Evolutionary conservation across 2,888 invertebrate species (phyloP).

Genomic region (Pantelozetes paolii): DNA sequence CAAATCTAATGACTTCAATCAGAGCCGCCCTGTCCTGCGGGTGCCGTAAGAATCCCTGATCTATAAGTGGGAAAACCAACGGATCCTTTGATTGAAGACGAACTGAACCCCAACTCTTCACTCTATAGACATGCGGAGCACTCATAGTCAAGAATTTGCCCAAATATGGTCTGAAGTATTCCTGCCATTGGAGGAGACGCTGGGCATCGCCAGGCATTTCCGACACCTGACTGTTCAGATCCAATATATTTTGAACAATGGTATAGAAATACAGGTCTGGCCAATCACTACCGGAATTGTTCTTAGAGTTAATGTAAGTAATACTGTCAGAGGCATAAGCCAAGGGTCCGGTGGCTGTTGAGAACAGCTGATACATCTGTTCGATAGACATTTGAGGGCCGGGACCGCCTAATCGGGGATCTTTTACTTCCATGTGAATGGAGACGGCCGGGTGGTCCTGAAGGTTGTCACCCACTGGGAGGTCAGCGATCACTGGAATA

Average conservation of each 20-base stretch:
- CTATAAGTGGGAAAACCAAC: background rate
- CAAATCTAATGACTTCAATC: background rate
- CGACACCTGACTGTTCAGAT: background rate
- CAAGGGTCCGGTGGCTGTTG: background rate
- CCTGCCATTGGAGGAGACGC: background rate
- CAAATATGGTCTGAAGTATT: constrained; percentile 1
- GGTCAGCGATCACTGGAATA: constrained; percentile 73
- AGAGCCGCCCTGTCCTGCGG: background rate
- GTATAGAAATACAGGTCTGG: background rate
- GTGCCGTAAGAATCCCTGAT: background rate
- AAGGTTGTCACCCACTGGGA: constrained; percentile 76
- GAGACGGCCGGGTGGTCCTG: constrained; percentile 51
- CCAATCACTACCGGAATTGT: background rate
- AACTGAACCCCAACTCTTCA: constrained; percentile 7
- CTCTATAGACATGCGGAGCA: background rate
- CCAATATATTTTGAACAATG: background rate
- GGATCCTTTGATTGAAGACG: background rate
- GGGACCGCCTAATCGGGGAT: background rate
- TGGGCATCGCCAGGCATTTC: background rate
- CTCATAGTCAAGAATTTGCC: background rate
- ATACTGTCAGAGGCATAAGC: background rate
- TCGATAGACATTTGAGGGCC: constrained; percentile 7
- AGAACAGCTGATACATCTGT: constrained; percentile 6
- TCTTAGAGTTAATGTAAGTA: background rate
- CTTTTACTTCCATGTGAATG: background rate